Evolutionary conservation across 2,113 vertebrate genomes (phyloP), one percentile per base, ranked within the genome.

Genomic region (Dissostichus mawsoni): DNA sequence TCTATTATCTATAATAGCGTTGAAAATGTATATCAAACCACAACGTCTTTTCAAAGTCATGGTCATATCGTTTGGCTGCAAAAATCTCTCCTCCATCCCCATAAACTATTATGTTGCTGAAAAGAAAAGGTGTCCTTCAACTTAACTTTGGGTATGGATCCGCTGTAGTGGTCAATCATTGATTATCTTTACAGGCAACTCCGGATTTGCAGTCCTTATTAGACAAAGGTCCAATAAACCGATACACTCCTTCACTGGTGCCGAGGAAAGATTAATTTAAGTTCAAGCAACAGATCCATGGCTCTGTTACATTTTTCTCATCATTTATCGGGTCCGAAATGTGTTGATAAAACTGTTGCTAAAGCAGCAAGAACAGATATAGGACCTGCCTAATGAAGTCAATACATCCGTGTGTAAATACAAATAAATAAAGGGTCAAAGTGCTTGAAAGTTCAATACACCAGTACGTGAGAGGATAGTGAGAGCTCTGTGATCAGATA

Each of bases 341-440:
- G 36, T 80, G 56, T 64, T 13, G 11, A 45, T 58, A 77, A 63
- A 78, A 63, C 8, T 9, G 45, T 68, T 74, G 17, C 47, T 67
- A 8, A 64, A 80, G 36, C 56, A 50, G 45, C 50, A 29, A 58
- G 56, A 69, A 62, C n/a, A 75, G 56, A 69, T 17, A n/a, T 59
- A 77, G 80, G 82, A 73, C 79, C 87, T 56, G 87, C 83, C 79
- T 88, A 58, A 76, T 68, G 74, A 64, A 29, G 75, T 84, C 76
- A 65, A 68, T 81, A 53, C 8, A 53, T 12, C 70, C 77, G 50
- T 23, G 16, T 81, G 70, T 81, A 23, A 74, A 64, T 74, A 1
- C 1, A 55, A 71, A 67, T 61, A 82, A 82, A 78, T 74, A 78
- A 82, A 41, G 85, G 67, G 80, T 89, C 71, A 78, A 73, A 80